Evolutionary conservation across 2,888 invertebrate genomes (phyloP), one percentile per base, ranked within the genome.

Genomic region (Andrena dorsata): DNA sequence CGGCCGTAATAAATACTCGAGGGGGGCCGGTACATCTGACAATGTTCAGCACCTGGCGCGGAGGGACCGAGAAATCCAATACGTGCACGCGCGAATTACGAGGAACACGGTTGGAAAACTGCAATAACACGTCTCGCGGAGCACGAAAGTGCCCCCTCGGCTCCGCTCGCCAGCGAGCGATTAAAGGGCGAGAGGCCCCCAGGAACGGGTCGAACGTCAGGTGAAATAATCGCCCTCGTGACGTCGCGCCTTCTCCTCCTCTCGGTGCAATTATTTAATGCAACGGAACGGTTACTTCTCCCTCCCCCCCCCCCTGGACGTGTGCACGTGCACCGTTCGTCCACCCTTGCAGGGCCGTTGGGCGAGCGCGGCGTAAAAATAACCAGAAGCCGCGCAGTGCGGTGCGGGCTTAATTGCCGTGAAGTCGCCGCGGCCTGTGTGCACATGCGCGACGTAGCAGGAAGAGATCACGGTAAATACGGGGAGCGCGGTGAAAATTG

Each of bases 381-480:
- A 87, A 85, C 87, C 81, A 79, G 83, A 78, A 85, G 81, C 80
- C 78, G 82, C 28, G 78, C 66, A 35, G 61, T 71, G 68, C 61
- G 68, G 77, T 53, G 74, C 78, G 64, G 56, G 79, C 81, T 87
- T 87, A 87, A 87, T 87, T 87, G 85, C 87, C 87, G 86, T 85
- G 83, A 87, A 87, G 85, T 84, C 83, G 82, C 47, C 65, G 41
- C 58, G 80, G 49, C 63, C 69, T 41, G 76, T 77, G 70, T 68
- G 63, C 56, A 63, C 70, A 77, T 70, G 72, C 71, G 69, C 71
- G 65, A 35, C 69, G 56, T 64, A 66, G 51, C 73, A 73, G 72
- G 76, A 76, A 76, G 71, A 74, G 73, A 83, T 83, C 72, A 63
- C 53, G 69, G 74, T 76, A 76, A 81, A 80, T 70, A 68, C 60